Evolutionary conservation across 2,113 vertebrate genomes (phyloP).

Genomic region (Melanostigma gelatinosum): DNA sequence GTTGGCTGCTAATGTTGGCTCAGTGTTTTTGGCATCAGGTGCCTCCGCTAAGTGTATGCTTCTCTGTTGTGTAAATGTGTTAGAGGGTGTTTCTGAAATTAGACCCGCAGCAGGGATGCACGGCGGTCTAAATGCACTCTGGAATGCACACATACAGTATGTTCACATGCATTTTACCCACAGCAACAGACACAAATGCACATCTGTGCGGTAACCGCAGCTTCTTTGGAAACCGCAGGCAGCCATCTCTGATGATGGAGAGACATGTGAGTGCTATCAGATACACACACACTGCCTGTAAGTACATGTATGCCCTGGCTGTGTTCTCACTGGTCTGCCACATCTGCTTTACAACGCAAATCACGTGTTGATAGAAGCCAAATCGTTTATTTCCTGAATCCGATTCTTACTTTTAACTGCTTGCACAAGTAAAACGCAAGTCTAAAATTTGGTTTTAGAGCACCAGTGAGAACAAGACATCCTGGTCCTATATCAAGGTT

Average conservation of each 20-base stretch:
- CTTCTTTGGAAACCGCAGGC: conserved; percentile 69
- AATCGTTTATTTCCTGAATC: conserved; percentile 6
- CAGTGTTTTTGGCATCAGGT: conserved; percentile 69
- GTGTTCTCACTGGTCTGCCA: conserved; percentile 21
- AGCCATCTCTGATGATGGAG: conserved; percentile 52
- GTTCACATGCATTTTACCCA: conserved; percentile 26
- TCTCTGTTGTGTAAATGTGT: conserved; percentile 50
- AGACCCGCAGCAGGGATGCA: conserved; percentile 48
- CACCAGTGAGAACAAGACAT: conserved; percentile 13
- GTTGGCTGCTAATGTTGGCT: conserved; percentile 63
- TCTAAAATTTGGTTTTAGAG: neutral
- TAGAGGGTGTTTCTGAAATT: conserved; percentile 62
- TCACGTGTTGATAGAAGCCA: conserved; percentile 9
- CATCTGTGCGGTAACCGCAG: conserved; percentile 45
- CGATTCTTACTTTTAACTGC: conserved; percentile 10
- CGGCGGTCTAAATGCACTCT: conserved; percentile 44
- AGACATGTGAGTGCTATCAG: conserved; percentile 58
- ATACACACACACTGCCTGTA: conserved; percentile 48
- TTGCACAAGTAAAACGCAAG: neutral
- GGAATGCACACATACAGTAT: conserved; percentile 26
- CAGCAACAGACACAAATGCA: conserved; percentile 29
- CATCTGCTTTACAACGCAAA: conserved; percentile 8
- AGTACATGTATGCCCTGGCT: conserved; percentile 28
- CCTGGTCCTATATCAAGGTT: conserved; percentile 1
- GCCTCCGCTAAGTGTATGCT: conserved; percentile 52